phyloP scores from a whole-genome alignment of 1,140 invertebrate genomes.

The Bombus affinis region DNA sequence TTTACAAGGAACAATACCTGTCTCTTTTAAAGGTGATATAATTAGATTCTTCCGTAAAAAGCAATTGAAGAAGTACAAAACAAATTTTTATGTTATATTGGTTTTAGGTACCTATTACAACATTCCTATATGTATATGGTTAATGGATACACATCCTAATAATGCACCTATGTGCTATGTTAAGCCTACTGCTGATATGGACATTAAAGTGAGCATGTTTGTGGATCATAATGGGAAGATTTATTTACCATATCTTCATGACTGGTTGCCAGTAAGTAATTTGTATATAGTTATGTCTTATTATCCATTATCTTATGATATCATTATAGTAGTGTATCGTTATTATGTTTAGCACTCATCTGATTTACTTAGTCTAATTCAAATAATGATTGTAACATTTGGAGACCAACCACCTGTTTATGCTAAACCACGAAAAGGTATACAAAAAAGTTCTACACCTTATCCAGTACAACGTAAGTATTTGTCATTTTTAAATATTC shows the following conservation, averaged over 20 bases:
- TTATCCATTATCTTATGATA: constrained; percentile 14
- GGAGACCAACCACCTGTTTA: constrained; percentile 98
- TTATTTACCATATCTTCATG: constrained; percentile 97
- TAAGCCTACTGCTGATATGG: constrained; percentile 97
- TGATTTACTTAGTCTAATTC: constrained; percentile 92
- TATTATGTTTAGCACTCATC: constrained; percentile 86
- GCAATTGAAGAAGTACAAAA: not conserved
- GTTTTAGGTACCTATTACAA: constrained; percentile 92
- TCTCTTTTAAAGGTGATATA: constrained; percentile 91
- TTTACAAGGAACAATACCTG: constrained; percentile 96
- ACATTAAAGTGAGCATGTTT: constrained; percentile 95
- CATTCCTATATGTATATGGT: constrained; percentile 98
- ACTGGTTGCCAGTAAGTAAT: constrained; percentile 93
- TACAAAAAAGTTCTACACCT: constrained; percentile 79
- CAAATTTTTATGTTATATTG: constrained; percentile 23
- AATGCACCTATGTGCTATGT: constrained; percentile 99
- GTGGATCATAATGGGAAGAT: constrained; percentile 98
- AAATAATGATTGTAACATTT: constrained; percentile 96
- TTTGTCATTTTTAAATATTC: not conserved
- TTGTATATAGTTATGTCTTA: not conserved
- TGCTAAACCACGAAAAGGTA: constrained; percentile 85
- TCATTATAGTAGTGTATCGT: not conserved
- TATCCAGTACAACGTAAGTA: constrained; percentile 85
- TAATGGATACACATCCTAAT: constrained; percentile 98
- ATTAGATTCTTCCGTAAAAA: not conserved